Percentiles rank a stretch among this genome's conserved stretches.
phyloP scores from a whole-genome alignment of 2,797 vertebrate genomes.

The Ciconia nigra region DNA sequence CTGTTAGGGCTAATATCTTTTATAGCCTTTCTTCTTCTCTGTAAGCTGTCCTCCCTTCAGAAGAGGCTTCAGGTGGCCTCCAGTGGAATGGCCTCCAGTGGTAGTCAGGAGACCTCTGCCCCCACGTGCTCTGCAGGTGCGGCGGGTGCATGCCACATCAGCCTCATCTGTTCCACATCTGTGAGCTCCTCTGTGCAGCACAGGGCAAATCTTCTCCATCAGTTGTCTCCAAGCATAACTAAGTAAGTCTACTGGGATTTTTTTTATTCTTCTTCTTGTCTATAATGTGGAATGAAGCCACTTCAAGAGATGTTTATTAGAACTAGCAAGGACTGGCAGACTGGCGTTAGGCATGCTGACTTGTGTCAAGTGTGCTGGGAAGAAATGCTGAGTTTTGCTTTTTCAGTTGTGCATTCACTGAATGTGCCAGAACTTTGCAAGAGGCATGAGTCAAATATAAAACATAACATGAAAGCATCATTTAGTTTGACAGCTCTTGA shows the following conservation, averaged over 20 bases:
- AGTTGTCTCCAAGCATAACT: background rate
- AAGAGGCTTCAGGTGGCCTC: background rate
- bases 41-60: background rate
- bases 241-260: background rate
- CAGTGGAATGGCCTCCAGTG: background rate
- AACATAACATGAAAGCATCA: background rate
- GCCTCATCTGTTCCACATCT: background rate
- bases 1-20: background rate
- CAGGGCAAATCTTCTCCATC: background rate
- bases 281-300: background rate
- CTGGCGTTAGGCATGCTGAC: background rate
- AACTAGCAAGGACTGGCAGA: background rate
- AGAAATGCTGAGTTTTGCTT: background rate
- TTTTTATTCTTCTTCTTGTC: background rate
- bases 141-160: rapidly evolving
- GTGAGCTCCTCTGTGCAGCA: background rate
- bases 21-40: background rate
- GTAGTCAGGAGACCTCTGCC: background rate
- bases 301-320: background rate
- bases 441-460: background rate
- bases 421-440: background rate
- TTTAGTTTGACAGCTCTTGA: background rate
- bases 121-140: rapidly evolving
- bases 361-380: background rate
- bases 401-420: background rate